These are phyloP conservation scores for Rostratula benghalensis DNA, from an alignment of 2,113 vertebrate genomes.

Conservation along the genomic window DNA sequence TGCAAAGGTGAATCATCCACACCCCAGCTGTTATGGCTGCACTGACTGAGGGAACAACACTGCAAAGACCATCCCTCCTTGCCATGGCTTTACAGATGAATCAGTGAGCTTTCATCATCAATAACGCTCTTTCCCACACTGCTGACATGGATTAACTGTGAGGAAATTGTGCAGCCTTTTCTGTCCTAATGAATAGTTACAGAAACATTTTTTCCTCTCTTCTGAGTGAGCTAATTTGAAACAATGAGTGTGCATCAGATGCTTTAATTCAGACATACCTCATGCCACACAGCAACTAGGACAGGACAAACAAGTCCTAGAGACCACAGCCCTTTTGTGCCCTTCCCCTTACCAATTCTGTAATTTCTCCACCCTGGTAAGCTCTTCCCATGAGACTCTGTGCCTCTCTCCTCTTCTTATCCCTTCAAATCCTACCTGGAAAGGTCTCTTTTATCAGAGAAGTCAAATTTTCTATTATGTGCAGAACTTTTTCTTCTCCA, in stretches of 20 bases:
- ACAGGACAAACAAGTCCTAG: not conserved
- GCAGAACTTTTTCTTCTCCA: constrained; percentile 81
- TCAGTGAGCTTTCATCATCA: not conserved
- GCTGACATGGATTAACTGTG: not conserved
- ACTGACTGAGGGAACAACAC: not conserved
- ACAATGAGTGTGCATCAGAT: not conserved
- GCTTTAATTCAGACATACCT: not conserved
- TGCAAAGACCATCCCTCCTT: not conserved
- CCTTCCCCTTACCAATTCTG: not conserved
- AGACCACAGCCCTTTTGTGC: not conserved
- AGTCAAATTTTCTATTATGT: constrained; percentile 85
- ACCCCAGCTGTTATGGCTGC: not conserved
- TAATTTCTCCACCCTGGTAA: not conserved
- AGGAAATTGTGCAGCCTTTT: not conserved
- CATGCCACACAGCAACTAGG: not conserved
- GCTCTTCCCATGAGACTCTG: not conserved
- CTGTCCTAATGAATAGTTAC: not conserved
- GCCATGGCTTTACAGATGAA: not conserved
- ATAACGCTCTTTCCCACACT: fast-evolving
- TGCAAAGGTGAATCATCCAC: not conserved
- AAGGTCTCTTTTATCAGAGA: constrained; percentile 81
- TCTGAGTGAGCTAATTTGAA: not conserved
- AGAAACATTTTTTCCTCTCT: not conserved
- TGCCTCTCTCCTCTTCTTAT: not conserved
- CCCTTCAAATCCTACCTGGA: constrained; percentile 78